A percentile compares a stretch with the other conserved stretches of the same genome.
phyloP scores from a whole-genome alignment of 2,888 invertebrate species.

The Lochmaea crataegi region DNA sequence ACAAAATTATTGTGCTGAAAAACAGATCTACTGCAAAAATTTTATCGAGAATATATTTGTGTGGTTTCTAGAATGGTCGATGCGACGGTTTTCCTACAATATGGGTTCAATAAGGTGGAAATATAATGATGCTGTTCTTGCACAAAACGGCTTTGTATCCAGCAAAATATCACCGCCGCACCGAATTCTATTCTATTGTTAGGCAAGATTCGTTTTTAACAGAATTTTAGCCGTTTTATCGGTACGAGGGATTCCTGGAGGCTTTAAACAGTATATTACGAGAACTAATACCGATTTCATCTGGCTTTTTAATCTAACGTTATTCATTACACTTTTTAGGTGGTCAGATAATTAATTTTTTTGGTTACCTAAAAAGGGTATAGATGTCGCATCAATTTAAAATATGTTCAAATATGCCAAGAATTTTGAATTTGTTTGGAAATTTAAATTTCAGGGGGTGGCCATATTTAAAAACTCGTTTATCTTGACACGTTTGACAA shows the following conservation, averaged over 20 bases:
- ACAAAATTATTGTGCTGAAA: not conserved
- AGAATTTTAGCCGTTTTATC: constrained; percentile 7
- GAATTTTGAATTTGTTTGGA: too few relatives aligned
- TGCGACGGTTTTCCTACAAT: constrained; percentile 7
- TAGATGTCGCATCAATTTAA: too few relatives aligned
- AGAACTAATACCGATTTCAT: not conserved
- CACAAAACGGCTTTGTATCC: constrained; percentile 35
- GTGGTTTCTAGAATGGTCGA: constrained; percentile 6
- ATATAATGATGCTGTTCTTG: constrained; percentile 39
- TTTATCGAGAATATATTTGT: not conserved
- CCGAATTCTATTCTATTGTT: constrained; percentile 11
- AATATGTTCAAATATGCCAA: too few relatives aligned
- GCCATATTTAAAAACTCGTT: too few relatives aligned
- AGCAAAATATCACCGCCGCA: constrained; percentile 5
- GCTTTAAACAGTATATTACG: not conserved
- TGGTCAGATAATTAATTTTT: too few relatives aligned
- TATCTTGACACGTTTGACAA: too few relatives aligned
- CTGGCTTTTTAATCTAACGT: not conserved
- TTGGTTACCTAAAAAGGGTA: too few relatives aligned
- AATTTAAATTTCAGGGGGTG: too few relatives aligned
- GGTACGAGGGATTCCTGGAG: not conserved
- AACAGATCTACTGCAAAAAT: constrained; percentile 9
- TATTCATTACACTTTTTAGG: not conserved
- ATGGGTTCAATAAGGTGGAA: constrained; percentile 37
- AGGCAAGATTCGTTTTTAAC: constrained; percentile 17